Evolutionary conservation across 1,140 invertebrate genomes (phyloP), one percentile per base, ranked within the genome.

Genomic region (Scaptodrosophila lebanonensis): DNA sequence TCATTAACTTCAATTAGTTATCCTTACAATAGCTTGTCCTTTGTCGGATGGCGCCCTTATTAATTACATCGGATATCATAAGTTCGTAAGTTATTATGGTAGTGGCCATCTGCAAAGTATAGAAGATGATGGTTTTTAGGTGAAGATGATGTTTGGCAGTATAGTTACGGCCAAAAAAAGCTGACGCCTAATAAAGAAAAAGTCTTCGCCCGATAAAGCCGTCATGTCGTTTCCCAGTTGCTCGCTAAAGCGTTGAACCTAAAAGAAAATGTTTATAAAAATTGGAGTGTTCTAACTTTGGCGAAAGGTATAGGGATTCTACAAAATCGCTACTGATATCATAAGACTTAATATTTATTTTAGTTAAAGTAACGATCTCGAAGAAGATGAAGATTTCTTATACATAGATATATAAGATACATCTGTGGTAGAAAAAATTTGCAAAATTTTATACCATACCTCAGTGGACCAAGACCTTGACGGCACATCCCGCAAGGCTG

Each of bases 11-110:
- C n/a, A n/a, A 3, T 49, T 82, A 79, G 27, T 52, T 70, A 29
- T 71, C 66, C 35, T 51, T 65, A 39, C 83, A 85, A 50, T 85
- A 85, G 33, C 69, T 65, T n/a, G 77, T 85, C 35, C 51, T 63
- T 52, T 85, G 83, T 47, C 79, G 50, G 22, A 85, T 85, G 25
- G 77, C 20, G 17, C 62, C 56, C 30, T 85, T 68, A 53, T 86
- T 84, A n/a, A 86, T 86, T 3, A 85, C 79, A 67, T 84, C 84
- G 16, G 83, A 66, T 43, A 91, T 86, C 33, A 91, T 90, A 1
- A 92, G 79, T 83, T 92, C 91, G 60, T 92, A 92, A 0, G 91
- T 92, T 3, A 91, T 89, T 29, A 92, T 91, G 2, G 91, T 91
- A 25, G 91, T 91, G 43, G 90, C 90, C 75, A 86, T 86, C 84